phyloP scores from a whole-genome alignment of 2,797 vertebrate genomes.

The Gymnodraco acuticeps region DNA sequence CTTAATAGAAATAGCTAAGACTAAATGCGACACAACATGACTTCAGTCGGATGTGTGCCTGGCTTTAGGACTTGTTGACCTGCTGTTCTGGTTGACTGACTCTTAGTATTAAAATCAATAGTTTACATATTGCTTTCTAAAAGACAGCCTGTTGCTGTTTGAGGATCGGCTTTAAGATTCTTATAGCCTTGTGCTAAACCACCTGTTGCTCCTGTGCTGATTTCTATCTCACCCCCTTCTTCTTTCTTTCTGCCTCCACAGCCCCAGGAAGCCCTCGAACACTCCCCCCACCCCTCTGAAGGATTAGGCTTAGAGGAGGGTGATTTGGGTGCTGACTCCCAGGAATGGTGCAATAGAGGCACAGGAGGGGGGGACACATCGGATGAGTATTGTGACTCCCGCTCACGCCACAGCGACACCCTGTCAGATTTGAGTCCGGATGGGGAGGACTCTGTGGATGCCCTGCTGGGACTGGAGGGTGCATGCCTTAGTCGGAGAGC shows the following conservation, averaged over 20 bases:
- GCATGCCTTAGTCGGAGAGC: slow-evolving; percentile 12
- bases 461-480: slow-evolving; percentile 49
- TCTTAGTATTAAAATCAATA: not conserved
- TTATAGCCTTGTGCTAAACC: slow-evolving; percentile 24
- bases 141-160: slow-evolving; percentile 3
- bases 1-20: no score
- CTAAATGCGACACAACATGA: no score
- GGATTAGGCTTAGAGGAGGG: slow-evolving; percentile 77
- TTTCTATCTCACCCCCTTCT: slow-evolving; percentile 20
- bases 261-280: slow-evolving; percentile 84
- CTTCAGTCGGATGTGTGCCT: not conserved
- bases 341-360: slow-evolving; percentile 65
- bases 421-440: slow-evolving; percentile 77
- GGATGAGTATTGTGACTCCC: slow-evolving; percentile 83
- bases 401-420: slow-evolving; percentile 84
- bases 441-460: slow-evolving; percentile 51
- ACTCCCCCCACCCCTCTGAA: slow-evolving; percentile 72
- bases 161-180: slow-evolving; percentile 9
- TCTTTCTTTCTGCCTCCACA: slow-evolving; percentile 62
- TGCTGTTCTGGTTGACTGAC: no score
- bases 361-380: slow-evolving; percentile 59
- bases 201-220: slow-evolving; percentile 9
- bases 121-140: not conserved
- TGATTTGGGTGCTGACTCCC: slow-evolving; percentile 68
- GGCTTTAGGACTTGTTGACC: not conserved